Evolutionary conservation across 2,797 vertebrate species (phyloP).

Genomic region (Remorina albescens): DNA sequence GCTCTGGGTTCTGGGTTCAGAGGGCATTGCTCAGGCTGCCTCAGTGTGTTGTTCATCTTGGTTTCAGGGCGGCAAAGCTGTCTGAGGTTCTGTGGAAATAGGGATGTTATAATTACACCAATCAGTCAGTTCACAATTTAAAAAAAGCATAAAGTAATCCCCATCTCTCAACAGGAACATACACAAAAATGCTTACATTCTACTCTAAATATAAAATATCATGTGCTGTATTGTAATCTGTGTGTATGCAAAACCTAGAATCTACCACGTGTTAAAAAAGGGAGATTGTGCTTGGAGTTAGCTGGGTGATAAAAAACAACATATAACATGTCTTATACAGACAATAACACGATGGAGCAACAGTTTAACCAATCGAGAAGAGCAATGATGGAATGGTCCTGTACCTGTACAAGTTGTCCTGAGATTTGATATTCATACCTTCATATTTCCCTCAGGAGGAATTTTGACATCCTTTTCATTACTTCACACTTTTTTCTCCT

Average conservation of each 20-base stretch:
- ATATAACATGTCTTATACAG: no score
- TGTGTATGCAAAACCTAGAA: no score
- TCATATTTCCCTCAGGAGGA: slow-evolving; percentile 1
- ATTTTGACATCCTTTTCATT: slow-evolving; percentile 11
- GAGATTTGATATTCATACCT: slow-evolving; percentile 1
- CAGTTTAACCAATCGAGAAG: not conserved
- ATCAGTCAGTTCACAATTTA: not conserved
- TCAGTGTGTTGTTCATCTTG: slow-evolving; percentile 45
- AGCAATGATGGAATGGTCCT: not conserved
- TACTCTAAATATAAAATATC: no score
- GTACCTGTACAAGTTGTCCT: not conserved
- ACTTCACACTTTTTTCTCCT: no score
- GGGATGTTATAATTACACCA: not conserved
- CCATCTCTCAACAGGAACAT: not conserved
- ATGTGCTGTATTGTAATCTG: no score
- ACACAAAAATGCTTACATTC: not conserved
- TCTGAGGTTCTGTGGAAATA: slow-evolving; percentile 68
- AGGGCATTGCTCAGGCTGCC: slow-evolving; percentile 71
- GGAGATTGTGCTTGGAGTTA: no score
- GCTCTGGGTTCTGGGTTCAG: slow-evolving; percentile 76
- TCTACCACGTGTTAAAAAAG: no score
- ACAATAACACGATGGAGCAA: no score
- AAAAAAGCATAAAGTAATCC: not conserved
- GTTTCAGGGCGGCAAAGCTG: slow-evolving; percentile 72
- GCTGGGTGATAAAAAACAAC: no score